These are phyloP conservation scores for Mobula hypostoma DNA, from an alignment of 2,113 vertebrate species.

Conservation along the genomic window DNA sequence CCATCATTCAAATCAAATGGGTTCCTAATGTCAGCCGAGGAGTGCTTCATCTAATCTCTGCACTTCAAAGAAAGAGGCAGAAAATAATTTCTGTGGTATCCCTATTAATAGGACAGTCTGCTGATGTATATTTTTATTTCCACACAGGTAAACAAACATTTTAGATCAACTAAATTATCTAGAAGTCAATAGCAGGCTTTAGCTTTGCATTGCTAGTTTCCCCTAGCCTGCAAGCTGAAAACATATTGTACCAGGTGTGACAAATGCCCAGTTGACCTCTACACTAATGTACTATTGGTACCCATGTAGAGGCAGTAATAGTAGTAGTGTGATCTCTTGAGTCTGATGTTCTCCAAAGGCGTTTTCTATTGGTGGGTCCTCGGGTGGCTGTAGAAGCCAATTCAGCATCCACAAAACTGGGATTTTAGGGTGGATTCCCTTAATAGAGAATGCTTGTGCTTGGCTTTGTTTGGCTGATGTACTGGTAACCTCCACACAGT, in stretches of 20 bases:
- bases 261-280: background rate
- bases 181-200: background rate
- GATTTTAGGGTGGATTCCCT: too few relatives aligned
- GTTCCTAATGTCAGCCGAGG: background rate
- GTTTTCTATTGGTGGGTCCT: too few relatives aligned
- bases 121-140: background rate
- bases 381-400: too few relatives aligned
- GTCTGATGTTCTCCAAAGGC: too few relatives aligned
- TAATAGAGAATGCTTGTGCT: too few relatives aligned
- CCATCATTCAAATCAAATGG: slow-evolving; percentile 6
- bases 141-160: background rate
- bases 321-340: too few relatives aligned
- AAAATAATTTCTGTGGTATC: background rate
- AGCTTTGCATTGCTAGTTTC: background rate
- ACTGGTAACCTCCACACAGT: too few relatives aligned
- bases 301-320: too few relatives aligned
- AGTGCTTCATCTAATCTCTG: background rate
- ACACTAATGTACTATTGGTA: background rate
- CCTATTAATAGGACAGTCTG: background rate
- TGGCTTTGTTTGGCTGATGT: too few relatives aligned
- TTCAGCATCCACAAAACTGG: too few relatives aligned
- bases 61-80: background rate
- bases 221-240: background rate
- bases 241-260: background rate
- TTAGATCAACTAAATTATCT: background rate